Conservation (phyloP, 2,888 invertebrate genomes). For the Pachliopta kotzebuea region DNA sequence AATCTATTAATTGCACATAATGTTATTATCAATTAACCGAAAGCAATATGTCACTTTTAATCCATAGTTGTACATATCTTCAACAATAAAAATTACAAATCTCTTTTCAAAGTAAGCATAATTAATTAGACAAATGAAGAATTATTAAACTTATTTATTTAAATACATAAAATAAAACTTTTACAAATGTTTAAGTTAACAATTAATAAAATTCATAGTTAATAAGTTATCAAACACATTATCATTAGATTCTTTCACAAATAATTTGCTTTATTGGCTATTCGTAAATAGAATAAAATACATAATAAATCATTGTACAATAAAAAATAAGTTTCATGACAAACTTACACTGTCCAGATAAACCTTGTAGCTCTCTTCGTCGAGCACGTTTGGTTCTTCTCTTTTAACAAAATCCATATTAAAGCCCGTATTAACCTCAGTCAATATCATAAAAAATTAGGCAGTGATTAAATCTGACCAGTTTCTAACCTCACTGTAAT, state of each 20-base stretch:
- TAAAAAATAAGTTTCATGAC: constrained; percentile 18
- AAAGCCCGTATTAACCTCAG: constrained; percentile 9
- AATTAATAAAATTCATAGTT: too few species aligned
- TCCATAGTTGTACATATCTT: background rate
- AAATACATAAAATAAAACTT: too few species aligned
- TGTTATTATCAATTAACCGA: background rate
- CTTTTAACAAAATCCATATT: constrained; percentile 73
- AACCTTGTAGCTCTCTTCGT: constrained; percentile 65
- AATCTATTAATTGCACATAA: background rate
- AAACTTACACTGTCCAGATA: constrained; percentile 67
- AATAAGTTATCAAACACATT: background rate
- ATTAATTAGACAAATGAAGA: too few species aligned
- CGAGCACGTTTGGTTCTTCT: constrained; percentile 61
- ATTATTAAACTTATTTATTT: too few species aligned
- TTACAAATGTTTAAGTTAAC: too few species aligned
- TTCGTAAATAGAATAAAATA: background rate
- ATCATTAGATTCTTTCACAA: background rate
- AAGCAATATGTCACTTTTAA: background rate
- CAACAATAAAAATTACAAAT: too few species aligned
- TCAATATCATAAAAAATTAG: constrained; percentile 31
- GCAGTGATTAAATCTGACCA: constrained; percentile 44
- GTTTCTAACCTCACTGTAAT: constrained; percentile 56
- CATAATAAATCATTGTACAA: background rate
- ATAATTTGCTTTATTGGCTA: background rate
- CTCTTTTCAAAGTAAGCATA: too few species aligned